Conservation (phyloP, 35 echinoderm and acorn worm genomes). For the Diadema setosum region DNA sequence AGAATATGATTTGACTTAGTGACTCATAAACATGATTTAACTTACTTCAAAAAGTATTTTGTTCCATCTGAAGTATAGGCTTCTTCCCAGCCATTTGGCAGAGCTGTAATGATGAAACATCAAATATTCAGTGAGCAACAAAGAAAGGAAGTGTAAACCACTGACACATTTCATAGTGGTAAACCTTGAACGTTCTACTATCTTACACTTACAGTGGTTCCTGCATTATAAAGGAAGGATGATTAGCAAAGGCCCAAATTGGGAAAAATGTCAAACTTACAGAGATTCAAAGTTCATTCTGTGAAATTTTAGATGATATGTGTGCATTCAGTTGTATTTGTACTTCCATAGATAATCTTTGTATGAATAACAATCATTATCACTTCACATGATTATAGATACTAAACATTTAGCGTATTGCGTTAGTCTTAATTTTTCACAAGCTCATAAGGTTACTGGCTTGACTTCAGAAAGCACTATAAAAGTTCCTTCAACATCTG, state of each 20-base stretch:
- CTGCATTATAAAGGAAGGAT: background rate
- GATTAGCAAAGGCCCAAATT: background rate
- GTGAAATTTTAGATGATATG: too few species aligned
- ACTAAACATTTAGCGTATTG: too few species aligned
- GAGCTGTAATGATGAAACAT: constrained; percentile 26
- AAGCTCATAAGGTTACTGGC: too few species aligned
- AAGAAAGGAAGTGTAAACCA: background rate
- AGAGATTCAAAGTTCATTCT: too few species aligned
- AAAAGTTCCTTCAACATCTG: too few species aligned
- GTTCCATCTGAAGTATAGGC: constrained; percentile 92
- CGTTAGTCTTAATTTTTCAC: too few species aligned
- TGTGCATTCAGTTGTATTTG: too few species aligned
- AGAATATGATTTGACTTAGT: background rate
- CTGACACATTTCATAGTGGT: background rate
- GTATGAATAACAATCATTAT: too few species aligned
- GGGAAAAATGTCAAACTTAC: background rate
- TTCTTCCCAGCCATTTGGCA: constrained; percentile 98
- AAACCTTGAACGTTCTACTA: background rate
- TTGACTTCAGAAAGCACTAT: too few species aligned
- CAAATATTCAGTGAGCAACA: background rate
- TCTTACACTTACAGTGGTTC: background rate
- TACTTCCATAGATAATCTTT: too few species aligned
- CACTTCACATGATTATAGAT: too few species aligned
- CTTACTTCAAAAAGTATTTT: constrained; percentile 91
- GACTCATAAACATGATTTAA: background rate